Base-by-base conservation (phyloP, 2,888 invertebrate species). In the Ceramica pisi region DNA sequence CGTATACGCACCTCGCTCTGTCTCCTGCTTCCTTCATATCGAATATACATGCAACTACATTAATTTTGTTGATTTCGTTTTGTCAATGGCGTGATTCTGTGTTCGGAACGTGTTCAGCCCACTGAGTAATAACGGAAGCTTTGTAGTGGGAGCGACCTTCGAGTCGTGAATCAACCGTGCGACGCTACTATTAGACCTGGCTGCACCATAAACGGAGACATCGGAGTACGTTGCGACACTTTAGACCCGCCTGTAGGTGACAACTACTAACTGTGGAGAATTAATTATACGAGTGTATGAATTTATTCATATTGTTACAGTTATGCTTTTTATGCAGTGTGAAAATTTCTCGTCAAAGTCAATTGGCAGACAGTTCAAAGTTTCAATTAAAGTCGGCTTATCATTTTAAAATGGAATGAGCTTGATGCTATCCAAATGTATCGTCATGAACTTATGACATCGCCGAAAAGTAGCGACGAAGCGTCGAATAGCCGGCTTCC, bases 81-180 rank as follows among this genome's bases (percentile, higher is more conserved):
- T 80, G 71, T 79, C 71, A 77, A 78, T 75, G 74, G 60, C 70
- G 70, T 72, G 70, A 75, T 79, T 61, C 67, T 78, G 83, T 67
- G 69, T 67, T 76, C 67, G 60, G 64, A 75, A 72, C 85, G 78
- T 82, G 75, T 85, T 83, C 78, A 90, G 88, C 81, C 80, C 81
- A 59, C 84, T 66, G 66, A 73, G 75, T 82, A 82, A 82, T 71
- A 75, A 86, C 89, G 91, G 92, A 92, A 92, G 90, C 84, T 79
- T 71, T 78, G 81, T 82, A 87, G 90, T 92, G 89, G 91, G 91
- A 87, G 91, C 88, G 92, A 91, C 93, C 93, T 94, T 93, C 91
- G 78, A 78, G 82, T 70, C 77, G 81, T 93, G 93, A 93, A 88
- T 93, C 94, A 85, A 82, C 73, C 84, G 80, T 78, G 78, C 77